Percentiles rank a stretch among this genome's conserved stretches.
phyloP scores from a whole-genome alignment of 2,888 invertebrate genomes.

The Lepidochrysops patricia region DNA sequence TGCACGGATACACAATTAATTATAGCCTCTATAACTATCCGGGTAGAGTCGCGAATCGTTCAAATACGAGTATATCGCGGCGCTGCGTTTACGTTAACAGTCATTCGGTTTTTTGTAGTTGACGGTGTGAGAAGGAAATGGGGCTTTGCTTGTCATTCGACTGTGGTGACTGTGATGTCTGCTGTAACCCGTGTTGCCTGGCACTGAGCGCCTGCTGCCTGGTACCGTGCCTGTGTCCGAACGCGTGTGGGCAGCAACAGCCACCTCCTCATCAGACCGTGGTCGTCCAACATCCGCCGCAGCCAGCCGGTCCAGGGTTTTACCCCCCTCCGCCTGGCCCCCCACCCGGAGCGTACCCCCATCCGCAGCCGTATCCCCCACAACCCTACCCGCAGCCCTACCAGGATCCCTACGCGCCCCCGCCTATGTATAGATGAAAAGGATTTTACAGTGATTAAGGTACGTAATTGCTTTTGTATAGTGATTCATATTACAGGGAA shows the following conservation, averaged over 20 bases:
- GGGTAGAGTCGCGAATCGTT: conserved; percentile 18
- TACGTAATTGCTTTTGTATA: conserved; percentile 21
- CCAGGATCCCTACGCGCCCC: conserved; percentile 1
- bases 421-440: conserved; percentile 41
- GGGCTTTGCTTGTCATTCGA: conserved; percentile 62
- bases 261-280: conserved; percentile 47
- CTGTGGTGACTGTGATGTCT: conserved; percentile 56
- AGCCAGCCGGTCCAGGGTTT: conserved; percentile 42
- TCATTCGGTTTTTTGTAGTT: conserved; percentile 41
- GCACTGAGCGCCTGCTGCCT: conserved; percentile 60
- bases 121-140: conserved; percentile 41
- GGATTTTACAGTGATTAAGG: conserved; percentile 24
- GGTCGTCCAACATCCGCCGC: conserved; percentile 52
- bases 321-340: conserved; percentile 32
- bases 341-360: conserved; percentile 29
- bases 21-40: conserved; percentile 13
- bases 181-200: conserved; percentile 62
- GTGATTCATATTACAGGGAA: background rate
- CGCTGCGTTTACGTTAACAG: conserved; percentile 18
- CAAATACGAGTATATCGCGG: background rate
- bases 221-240: conserved; percentile 60
- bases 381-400: conserved; percentile 21
- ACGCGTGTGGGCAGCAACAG: conserved; percentile 60
- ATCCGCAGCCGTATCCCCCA: conserved; percentile 21
- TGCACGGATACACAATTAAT: conserved; percentile 9